Percentiles rank a stretch among this genome's conserved stretches.
phyloP scores from a whole-genome alignment of 2,888 invertebrate genomes.

The Cryptocheilus praepositus region DNA sequence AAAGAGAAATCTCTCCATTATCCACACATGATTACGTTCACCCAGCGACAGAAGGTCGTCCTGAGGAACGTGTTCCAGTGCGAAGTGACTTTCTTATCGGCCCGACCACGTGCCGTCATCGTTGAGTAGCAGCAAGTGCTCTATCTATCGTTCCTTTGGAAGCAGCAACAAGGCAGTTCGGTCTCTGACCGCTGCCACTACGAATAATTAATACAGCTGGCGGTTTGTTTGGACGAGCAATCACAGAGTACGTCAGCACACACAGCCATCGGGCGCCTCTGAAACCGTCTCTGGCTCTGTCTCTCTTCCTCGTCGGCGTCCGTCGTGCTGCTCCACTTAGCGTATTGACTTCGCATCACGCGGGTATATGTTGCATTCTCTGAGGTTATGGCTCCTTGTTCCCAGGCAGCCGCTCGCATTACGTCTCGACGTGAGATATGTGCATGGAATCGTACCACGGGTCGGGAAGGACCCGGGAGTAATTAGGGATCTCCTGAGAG shows the following conservation, averaged over 20 bases:
- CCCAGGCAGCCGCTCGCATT: constrained; percentile 37
- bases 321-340: constrained; percentile 30
- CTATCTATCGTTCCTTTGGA: too few species aligned
- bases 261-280: constrained; percentile 29
- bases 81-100: too few species aligned
- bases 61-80: too few species aligned
- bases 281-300: neutral
- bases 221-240: constrained; percentile 64
- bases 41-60: too few species aligned
- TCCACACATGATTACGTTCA: too few species aligned
- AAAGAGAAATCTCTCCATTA: too few species aligned
- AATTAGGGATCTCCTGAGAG: constrained; percentile 49
- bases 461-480: constrained; percentile 32
- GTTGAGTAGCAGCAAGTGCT: too few species aligned
- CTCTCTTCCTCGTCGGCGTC: constrained; percentile 9
- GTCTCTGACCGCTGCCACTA: constrained; percentile 54
- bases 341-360: constrained; percentile 46
- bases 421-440: constrained; percentile 31
- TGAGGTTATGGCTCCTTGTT: constrained; percentile 42
- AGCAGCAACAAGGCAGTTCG: neutral
- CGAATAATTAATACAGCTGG: constrained; percentile 66
- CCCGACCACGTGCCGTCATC: too few species aligned
- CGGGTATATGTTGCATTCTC: constrained; percentile 44
- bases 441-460: constrained; percentile 39
- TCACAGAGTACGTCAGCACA: constrained; percentile 40